Percentiles rank a stretch among this genome's conserved stretches.
Conservation (phyloP, 92 coral and sea anemone genomes). For the Muricea muricata region DNA sequence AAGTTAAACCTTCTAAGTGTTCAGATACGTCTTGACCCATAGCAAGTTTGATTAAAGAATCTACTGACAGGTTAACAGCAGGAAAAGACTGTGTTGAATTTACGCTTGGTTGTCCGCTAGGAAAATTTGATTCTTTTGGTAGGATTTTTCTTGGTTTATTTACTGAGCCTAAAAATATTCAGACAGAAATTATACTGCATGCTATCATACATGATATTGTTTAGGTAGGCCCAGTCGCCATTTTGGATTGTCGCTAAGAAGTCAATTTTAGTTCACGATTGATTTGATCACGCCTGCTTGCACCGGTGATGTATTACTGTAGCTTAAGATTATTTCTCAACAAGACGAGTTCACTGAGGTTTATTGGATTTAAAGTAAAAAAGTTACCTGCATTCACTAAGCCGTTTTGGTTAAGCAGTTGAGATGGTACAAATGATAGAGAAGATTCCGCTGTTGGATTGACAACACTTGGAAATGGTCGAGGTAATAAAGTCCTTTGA, state of each 20-base stretch:
- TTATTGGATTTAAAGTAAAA: no score
- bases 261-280: no score
- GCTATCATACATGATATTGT: background rate
- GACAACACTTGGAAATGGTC: slow-evolving; percentile 68
- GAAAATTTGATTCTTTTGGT: background rate
- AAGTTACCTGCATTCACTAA: slow-evolving; percentile 9
- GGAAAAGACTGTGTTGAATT: background rate
- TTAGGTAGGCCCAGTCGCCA: no score
- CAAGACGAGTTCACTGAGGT: no score
- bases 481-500: slow-evolving; percentile 86
- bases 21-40: slow-evolving; percentile 26
- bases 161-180: background rate
- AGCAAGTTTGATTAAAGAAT: slow-evolving; percentile 32
- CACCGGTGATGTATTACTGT: background rate
- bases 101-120: background rate
- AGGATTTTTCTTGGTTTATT: background rate
- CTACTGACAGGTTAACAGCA: background rate
- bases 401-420: background rate
- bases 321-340: background rate
- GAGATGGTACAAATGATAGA: slow-evolving; percentile 85
- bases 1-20: slow-evolving; percentile 14
- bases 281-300: no score
- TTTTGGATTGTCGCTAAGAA: no score
- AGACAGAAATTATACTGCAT: background rate
- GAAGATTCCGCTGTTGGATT: slow-evolving; percentile 84